Evolutionary conservation across 1,140 invertebrate genomes (phyloP).

Genomic region (Drosophila arizonae): DNA sequence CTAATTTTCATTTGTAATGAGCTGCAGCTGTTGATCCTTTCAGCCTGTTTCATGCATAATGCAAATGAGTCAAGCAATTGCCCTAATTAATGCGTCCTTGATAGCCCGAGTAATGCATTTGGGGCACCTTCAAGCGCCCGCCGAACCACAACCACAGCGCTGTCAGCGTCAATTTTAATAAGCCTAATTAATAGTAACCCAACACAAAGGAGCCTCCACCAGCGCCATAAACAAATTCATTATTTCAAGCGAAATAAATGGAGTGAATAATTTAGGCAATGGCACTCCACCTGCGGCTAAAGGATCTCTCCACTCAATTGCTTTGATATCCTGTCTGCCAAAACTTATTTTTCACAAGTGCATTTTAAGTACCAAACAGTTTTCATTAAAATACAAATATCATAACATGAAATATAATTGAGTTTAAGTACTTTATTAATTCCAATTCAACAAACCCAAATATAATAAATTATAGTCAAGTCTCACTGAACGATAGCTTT

Average conservation of each 20-base stretch:
- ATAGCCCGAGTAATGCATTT: constrained; percentile 13
- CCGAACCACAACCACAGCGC: constrained; percentile 60
- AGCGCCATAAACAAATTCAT: constrained; percentile 50
- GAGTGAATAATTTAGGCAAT: constrained; percentile 24
- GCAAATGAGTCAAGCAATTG: constrained; percentile 68
- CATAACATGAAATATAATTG: no score
- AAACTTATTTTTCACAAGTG: no score
- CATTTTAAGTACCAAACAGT: no score
- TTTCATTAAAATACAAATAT: no score
- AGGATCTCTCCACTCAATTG: background rate
- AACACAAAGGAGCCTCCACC: constrained; percentile 42
- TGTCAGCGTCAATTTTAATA: constrained; percentile 71
- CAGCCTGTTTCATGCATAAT: constrained; percentile 54
- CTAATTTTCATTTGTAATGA: constrained; percentile 81
- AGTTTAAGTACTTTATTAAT: no score
- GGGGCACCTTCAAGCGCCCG: constrained; percentile 17
- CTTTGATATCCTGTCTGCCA: no score
- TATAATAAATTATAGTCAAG: no score
- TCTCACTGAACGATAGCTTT: no score
- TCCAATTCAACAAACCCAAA: no score
- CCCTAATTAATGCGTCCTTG: constrained; percentile 76
- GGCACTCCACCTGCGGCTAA: background rate
- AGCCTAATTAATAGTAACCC: constrained; percentile 71
- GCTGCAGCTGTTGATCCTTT: constrained; percentile 40
- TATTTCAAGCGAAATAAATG: constrained; percentile 29